These are phyloP conservation scores for Erpobdella octoculata DNA, from an alignment of 2,888 invertebrate species.

Conservation along the genomic window DNA sequence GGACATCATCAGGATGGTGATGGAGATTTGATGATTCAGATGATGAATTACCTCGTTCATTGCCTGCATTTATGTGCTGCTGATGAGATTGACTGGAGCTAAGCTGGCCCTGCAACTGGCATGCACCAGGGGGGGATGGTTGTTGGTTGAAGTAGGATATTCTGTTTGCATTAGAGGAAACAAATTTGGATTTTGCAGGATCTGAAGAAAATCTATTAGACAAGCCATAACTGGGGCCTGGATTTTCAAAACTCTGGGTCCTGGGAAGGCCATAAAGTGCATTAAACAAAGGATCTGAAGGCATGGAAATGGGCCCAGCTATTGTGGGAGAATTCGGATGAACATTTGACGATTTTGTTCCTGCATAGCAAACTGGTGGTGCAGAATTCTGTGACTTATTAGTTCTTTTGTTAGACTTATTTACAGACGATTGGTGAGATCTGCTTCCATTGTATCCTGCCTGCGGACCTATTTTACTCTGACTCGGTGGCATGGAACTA, in stretches of 20 bases:
- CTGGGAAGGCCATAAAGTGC: conserved; percentile 4
- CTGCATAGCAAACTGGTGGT: not conserved
- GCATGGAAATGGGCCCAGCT: not conserved
- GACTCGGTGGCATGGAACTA: not conserved
- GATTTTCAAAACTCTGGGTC: not conserved
- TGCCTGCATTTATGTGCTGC: not conserved
- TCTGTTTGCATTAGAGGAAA: not conserved
- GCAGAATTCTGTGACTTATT: not conserved
- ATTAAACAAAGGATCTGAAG: conserved; percentile 11
- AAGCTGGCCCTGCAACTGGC: not conserved
- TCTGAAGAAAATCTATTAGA: not conserved
- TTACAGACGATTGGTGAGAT: not conserved
- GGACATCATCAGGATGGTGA: not conserved
- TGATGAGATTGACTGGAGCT: not conserved
- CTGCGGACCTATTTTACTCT: not conserved
- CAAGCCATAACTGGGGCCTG: not conserved
- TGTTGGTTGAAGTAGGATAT: conserved; percentile 1
- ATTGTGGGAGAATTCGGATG: not conserved
- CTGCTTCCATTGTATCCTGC: not conserved
- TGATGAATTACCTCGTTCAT: not conserved
- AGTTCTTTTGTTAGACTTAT: conserved; percentile 1
- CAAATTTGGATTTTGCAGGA: not conserved
- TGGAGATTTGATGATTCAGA: not conserved
- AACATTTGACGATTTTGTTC: not conserved
- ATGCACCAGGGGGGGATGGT: not conserved